A percentile compares a stretch with the other conserved stretches of the same genome.
phyloP scores from a whole-genome alignment of 2,888 invertebrate species.

The Ectropis crepuscularia region DNA sequence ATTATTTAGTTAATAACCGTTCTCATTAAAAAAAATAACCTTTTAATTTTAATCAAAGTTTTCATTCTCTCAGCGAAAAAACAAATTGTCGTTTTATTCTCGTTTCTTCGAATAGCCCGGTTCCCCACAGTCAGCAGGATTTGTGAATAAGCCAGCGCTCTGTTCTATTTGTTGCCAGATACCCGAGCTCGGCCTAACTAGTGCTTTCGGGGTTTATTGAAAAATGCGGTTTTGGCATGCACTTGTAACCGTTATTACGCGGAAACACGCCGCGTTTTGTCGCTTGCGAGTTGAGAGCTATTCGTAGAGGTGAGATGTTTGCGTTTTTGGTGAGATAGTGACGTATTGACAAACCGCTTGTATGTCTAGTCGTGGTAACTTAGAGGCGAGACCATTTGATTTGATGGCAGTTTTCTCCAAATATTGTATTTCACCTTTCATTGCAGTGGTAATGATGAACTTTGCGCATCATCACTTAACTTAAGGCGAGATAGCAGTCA shows the following conservation, averaged over 20 bases:
- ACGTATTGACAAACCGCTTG: too few species aligned
- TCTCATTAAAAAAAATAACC: too few species aligned
- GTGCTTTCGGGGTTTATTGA: constrained; percentile 58
- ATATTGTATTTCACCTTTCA: too few species aligned
- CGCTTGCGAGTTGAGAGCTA: constrained; percentile 1
- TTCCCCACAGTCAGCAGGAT: constrained; percentile 71
- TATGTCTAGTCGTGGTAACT: too few species aligned
- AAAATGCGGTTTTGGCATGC: constrained; percentile 47
- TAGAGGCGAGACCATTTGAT: too few species aligned
- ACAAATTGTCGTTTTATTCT: constrained; percentile 33
- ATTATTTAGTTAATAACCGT: too few species aligned
- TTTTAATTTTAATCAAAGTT: too few species aligned
- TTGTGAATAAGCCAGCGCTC: constrained; percentile 74
- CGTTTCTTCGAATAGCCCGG: constrained; percentile 44
- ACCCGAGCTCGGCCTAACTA: constrained; percentile 54
- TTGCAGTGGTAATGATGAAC: too few species aligned
- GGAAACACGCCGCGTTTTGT: constrained; percentile 6
- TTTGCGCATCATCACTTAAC: too few species aligned
- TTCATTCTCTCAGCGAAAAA: neutral
- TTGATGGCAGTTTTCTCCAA: too few species aligned
- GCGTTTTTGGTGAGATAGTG: neutral
- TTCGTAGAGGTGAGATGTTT: neutral
- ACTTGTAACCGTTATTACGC: constrained; percentile 23
- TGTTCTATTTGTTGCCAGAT: constrained; percentile 72
- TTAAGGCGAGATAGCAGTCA: too few species aligned